Percentiles rank a stretch among this genome's conserved stretches.
These are phyloP conservation scores for Vimba vimba DNA, from an alignment of 2,113 vertebrate genomes.

Conservation along the genomic window DNA sequence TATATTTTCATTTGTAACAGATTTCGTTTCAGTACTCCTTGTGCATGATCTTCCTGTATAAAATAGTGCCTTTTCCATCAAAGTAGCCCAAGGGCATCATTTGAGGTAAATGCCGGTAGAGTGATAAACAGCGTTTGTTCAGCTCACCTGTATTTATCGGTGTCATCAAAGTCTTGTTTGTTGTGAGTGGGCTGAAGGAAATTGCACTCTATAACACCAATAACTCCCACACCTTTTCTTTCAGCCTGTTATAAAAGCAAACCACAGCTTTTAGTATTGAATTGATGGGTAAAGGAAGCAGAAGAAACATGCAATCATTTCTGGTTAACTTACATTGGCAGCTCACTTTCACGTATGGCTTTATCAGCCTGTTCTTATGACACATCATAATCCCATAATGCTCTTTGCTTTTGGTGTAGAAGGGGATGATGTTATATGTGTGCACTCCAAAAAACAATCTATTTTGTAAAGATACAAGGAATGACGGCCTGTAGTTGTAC, in stretches of 20 bases:
- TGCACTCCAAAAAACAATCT: background rate
- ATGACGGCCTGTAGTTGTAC: constrained; percentile 88
- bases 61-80: constrained; percentile 8
- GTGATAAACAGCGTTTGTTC: background rate
- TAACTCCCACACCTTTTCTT: constrained; percentile 88
- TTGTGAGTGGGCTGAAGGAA: constrained; percentile 96
- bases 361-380: constrained; percentile 94
- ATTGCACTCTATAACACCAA: constrained; percentile 93
- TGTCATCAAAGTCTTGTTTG: constrained; percentile 94
- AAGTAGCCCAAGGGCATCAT: background rate
- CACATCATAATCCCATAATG: constrained; percentile 99
- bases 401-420: constrained; percentile 90
- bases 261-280: background rate
- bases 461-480: constrained; percentile 83
- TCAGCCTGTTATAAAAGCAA: constrained; percentile 78
- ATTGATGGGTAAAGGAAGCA: background rate
- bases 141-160: constrained; percentile 90
- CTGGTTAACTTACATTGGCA: constrained; percentile 87
- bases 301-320: background rate
- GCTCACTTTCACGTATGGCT: constrained; percentile 91
- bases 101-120: background rate
- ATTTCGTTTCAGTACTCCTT: constrained; percentile 59
- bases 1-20: constrained; percentile 33
- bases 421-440: background rate
- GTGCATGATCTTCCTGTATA: constrained; percentile 53